phyloP scores from a whole-genome alignment of 35 echinoderm and acorn worm species.

The Holothuria glaberrima region DNA sequence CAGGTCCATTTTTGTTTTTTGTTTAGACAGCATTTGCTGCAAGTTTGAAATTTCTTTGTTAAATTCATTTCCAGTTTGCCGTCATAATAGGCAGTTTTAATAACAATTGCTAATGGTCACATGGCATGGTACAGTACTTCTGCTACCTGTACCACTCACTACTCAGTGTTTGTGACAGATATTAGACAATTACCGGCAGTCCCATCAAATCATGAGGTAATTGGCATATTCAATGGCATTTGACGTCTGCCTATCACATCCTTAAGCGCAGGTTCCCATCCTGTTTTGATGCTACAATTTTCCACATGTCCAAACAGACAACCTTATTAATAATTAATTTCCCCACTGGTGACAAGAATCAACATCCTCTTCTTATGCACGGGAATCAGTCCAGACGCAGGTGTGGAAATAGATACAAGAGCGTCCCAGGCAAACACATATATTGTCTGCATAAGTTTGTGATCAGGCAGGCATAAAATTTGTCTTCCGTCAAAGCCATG shows the following conservation, averaged over 20 bases:
- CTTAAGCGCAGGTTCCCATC: constrained; percentile 17
- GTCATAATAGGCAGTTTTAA: no score
- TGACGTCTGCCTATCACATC: constrained; percentile 48
- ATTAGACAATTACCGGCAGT: constrained; percentile 53
- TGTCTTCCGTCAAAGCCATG: not conserved
- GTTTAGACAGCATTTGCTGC: no score
- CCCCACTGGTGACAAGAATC: constrained; percentile 42
- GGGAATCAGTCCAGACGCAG: not conserved
- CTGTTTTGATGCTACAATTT: constrained; percentile 41
- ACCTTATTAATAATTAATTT: constrained; percentile 50
- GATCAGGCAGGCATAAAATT: constrained; percentile 25
- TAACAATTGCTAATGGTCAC: no score
- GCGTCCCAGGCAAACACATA: not conserved
- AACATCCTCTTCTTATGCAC: constrained; percentile 9
- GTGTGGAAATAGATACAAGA: not conserved
- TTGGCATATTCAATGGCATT: constrained; percentile 11
- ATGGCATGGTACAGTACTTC: no score
- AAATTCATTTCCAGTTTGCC: no score
- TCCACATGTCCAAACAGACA: constrained; percentile 42
- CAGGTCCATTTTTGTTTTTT: no score
- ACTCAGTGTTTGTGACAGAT: constrained; percentile 22
- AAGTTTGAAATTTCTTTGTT: no score
- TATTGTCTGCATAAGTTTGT: not conserved
- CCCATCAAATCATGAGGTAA: constrained; percentile 27
- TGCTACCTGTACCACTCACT: not conserved